A percentile compares a stretch with the other conserved stretches of the same genome.
phyloP scores from a whole-genome alignment of 1,140 invertebrate species.

The Geopemphigus sp. region DNA sequence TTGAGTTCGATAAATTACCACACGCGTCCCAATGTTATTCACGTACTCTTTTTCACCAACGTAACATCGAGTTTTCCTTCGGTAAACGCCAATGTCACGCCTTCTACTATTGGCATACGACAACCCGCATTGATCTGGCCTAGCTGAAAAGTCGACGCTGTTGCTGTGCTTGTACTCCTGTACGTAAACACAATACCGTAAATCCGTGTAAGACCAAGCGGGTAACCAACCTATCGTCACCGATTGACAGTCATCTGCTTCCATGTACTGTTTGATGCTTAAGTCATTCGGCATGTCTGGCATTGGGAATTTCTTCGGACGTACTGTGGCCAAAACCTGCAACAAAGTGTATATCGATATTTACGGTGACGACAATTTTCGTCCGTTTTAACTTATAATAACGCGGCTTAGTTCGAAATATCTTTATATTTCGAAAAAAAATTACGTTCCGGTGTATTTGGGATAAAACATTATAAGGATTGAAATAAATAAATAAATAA shows the following conservation, averaged over 20 bases:
- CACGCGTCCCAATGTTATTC: background rate
- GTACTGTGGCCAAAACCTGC: constrained; percentile 56
- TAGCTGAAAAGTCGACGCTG: constrained; percentile 3
- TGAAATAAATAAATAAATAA: too few relatives aligned
- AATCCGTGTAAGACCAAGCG: constrained; percentile 48
- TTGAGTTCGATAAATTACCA: background rate
- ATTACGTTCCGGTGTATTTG: too few relatives aligned
- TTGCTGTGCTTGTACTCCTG: background rate
- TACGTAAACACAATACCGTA: constrained; percentile 2
- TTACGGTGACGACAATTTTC: background rate
- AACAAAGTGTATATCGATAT: background rate
- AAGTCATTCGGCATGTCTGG: constrained; percentile 56
- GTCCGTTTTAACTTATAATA: too few relatives aligned
- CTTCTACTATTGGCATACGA: background rate
- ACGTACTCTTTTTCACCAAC: background rate
- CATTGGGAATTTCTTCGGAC: constrained; percentile 54
- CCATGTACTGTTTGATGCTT: constrained; percentile 55
- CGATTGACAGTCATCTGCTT: constrained; percentile 56
- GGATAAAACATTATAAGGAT: too few relatives aligned
- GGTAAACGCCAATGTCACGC: background rate
- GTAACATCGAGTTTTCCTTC: background rate
- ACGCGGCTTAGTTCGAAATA: too few relatives aligned
- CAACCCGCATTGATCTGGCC: constrained; percentile 5
- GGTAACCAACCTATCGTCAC: constrained; percentile 58
- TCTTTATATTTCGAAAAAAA: too few relatives aligned